Evolutionary conservation across 2,113 vertebrate species (phyloP), one percentile per base, ranked within the genome.

Genomic region (Zosterops borbonicus): DNA sequence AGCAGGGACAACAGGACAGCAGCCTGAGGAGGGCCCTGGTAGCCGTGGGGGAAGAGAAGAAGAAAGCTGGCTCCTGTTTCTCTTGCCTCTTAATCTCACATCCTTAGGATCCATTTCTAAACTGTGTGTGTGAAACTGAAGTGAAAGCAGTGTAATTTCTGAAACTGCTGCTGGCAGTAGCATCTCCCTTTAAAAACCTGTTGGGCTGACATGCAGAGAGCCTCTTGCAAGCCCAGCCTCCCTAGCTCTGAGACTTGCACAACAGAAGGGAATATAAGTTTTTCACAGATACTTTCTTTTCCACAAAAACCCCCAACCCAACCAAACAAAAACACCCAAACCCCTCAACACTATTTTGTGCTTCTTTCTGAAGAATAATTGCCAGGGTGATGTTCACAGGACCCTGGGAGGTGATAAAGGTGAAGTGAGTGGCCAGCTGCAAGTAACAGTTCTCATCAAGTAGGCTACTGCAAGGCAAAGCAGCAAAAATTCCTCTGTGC

Each of bases 221-320:
- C 25, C 24, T 68, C 31, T 20, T 1, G 0, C n/a, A 64, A 52
- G 39, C 44, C 55, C 14, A n/a, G 44, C 11, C 8, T 92, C 46
- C 33, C 63, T 1, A 0, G 47, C 80, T 63, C 47, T 0, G 0
- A 41, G 22, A 62, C 49, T 69, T 46, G 24, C 1, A 58, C 12
- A 39, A 29, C 70, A 75, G 35, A 65, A 58, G 16, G 35, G 35
- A 58, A 65, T 42, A 24, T 42, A 49, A 1, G 1, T 20, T 87
- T 70, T 87, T 70, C 41, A 59, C 27, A 59, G 62, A 39, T 21
- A 23, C 15, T 67, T 78, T 46, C 8, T 90, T 76, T 69, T 35
- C 20, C 28, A 42, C 6, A 25, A 42, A 67, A 53, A 75, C 27
- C 9, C 10, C 12, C 37, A 55, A 31, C 28, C 28, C 4, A 39